Evolutionary conservation across 2,113 vertebrate genomes (phyloP), one percentile per base, ranked within the genome.

Genomic region (Bubo bubo): DNA sequence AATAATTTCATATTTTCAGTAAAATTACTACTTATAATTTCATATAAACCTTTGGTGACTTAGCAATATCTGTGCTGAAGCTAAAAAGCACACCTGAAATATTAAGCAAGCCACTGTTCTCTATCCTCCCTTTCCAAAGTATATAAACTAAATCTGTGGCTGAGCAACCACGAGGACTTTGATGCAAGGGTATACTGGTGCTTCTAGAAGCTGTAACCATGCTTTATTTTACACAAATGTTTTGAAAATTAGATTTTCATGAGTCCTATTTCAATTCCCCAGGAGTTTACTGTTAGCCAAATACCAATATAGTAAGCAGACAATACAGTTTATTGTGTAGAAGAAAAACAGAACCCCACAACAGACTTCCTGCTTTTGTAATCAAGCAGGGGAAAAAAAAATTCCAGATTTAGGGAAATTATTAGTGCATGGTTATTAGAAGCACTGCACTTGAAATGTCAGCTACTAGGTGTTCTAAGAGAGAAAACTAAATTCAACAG

Each of bases 301-400:
- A 97, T 96, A 95, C 94, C 97, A 93, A 90, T 92, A 98, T 84
- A 97, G 96, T 94, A 97, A 97, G 97, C 96, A 98, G 97, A 98
- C 97, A 98, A 97, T 97, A 94, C 95, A 97, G 95, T 97, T 98
- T 97, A 97, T 97, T 98, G 97, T 98, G 94, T 96, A 77, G 98
- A 98, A 97, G 97, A 96, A 98, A 98, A 98, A 96, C 98, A 98
- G 98, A 98, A 97, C 97, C 97, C 97, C 95, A 94, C 93, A 97
- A 97, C 97, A 98, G 98, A 97, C 95, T 98, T 98, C 98, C 98
- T 98, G 98, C 97, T 98, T 98, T 98, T 98, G 98, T 98, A 98
- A 98, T 98, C 97, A 97, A 96, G 93, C 32, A 75, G 72, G 91
- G 90, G 66, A 58, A n/a, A 86, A 70, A 89, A 72, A 12, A 47